phyloP scores from a whole-genome alignment of 2,113 vertebrate species.

The Arizona elegans region DNA sequence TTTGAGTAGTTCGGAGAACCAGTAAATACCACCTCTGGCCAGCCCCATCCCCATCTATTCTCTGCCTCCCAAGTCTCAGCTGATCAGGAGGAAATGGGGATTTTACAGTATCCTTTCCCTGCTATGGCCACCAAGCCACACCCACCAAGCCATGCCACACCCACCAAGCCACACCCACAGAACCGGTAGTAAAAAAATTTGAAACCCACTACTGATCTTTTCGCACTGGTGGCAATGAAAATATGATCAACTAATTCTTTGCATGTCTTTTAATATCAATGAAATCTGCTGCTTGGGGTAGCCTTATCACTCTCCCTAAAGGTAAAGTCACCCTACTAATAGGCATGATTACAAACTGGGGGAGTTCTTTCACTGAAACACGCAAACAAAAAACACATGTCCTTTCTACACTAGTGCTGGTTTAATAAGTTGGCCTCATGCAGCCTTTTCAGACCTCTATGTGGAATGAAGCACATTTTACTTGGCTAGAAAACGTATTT shows the following conservation, averaged over 20 bases:
- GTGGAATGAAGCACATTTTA: background rate
- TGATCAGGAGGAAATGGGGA: too few species aligned
- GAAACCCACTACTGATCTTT: background rate
- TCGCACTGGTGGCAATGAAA: background rate
- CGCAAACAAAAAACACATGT: background rate
- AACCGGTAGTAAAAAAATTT: too few species aligned
- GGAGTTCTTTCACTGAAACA: background rate
- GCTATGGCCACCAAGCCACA: too few species aligned
- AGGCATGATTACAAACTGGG: background rate
- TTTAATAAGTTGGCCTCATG: background rate
- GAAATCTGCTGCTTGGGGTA: background rate
- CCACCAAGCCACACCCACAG: too few species aligned
- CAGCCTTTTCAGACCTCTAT: background rate
- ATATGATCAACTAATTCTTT: background rate
- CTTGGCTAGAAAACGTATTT: background rate
- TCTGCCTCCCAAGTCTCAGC: too few species aligned
- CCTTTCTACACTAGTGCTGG: background rate
- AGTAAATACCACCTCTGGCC: too few species aligned
- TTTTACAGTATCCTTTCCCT: too few species aligned
- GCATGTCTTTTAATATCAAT: background rate
- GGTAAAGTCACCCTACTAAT: background rate
- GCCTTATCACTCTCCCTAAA: background rate
- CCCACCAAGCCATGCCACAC: too few species aligned
- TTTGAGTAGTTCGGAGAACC: too few species aligned
- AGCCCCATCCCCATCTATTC: too few species aligned